Evolutionary conservation across 2,888 invertebrate genomes (phyloP), one percentile per base, ranked within the genome.

Genomic region (Eustalomyia histrio): DNA sequence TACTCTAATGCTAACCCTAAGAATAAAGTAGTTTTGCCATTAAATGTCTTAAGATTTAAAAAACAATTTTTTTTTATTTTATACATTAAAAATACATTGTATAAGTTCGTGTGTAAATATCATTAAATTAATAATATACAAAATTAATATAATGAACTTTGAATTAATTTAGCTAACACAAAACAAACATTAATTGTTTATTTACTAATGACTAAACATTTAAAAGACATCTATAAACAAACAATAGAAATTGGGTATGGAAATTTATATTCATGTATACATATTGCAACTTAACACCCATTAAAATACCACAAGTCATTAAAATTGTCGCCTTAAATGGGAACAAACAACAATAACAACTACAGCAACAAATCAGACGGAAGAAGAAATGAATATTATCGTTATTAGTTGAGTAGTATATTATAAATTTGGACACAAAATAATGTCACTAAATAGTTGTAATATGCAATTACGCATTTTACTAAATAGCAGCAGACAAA

Each of bases 171-270:
- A 35, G 65, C 58, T 65, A 47, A n/a, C 43, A 47, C n/a, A n/a
- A n/a, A n/a, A n/a, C 43, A 47, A 47, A 47, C n/a, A 47, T 47
- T n/a, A 4, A 47, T 47, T 52, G 24, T 50, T 24, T 63, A 43
- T 55, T 53, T 43, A 55, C 39, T 63, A 63, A 63, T 57, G 24
- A 29, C 57, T 64, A 58, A 64, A 64, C 52, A 79, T 65, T 74
- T 10, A 58, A 72, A 80, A 67, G 12, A 63, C 35, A 71, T 69
- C 71, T 55, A 64, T 21, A 35, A 72, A 61, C 60, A 61, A 53
- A 18, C 1, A 35, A 18, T 16, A 57, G 12, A 33, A 57, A 16
- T 12, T 52, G 52, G 18, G 17, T 2, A 12, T 33, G 33, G 21
- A 16, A 14, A 53, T 21, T n/a, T 14, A 18, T 33, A 67, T 24